Percentiles rank a stretch among this genome's conserved stretches.
Evolutionary conservation across 2,113 vertebrate species (phyloP).

Genomic region (Hemicordylus capensis): DNA sequence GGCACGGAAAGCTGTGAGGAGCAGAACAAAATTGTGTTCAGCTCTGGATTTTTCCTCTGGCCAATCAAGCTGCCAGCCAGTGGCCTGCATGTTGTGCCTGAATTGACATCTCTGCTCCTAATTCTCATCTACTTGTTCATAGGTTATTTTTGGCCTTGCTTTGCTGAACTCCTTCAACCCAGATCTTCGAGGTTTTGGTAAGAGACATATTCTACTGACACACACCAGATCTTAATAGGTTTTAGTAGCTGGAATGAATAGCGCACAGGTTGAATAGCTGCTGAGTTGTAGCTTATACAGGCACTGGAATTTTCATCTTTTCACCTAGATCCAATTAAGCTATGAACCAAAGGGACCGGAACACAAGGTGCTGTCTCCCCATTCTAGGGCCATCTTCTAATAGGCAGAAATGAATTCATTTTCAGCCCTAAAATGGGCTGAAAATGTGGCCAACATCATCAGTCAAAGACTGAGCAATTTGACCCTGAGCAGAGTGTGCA

Average conservation of each 20-base stretch:
- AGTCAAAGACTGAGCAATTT: too few species aligned
- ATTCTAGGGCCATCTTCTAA: neutral
- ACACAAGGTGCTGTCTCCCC: neutral
- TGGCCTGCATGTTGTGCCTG: neutral
- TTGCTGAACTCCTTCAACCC: constrained; percentile 94
- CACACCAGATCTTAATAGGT: neutral
- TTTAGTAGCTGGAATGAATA: neutral
- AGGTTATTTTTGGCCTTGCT: constrained; percentile 99
- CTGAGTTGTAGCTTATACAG: neutral
- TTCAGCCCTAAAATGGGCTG: too few species aligned
- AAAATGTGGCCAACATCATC: too few species aligned
- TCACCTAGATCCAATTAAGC: neutral
- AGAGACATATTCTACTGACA: constrained; percentile 55
- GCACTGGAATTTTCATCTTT: neutral
- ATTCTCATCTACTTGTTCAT: constrained; percentile 42
- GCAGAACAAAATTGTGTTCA: neutral
- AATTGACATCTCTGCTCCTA: neutral
- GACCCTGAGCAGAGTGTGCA: too few species aligned
- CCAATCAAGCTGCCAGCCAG: neutral
- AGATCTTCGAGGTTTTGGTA: constrained; percentile 97
- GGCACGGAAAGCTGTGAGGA: neutral
- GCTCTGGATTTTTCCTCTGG: neutral
- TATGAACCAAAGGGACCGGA: neutral
- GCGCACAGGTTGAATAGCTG: too few species aligned
- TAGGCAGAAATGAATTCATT: too few species aligned